Evolutionary conservation across 2,888 invertebrate genomes (phyloP).

Genomic region (Smittia aterrima): DNA sequence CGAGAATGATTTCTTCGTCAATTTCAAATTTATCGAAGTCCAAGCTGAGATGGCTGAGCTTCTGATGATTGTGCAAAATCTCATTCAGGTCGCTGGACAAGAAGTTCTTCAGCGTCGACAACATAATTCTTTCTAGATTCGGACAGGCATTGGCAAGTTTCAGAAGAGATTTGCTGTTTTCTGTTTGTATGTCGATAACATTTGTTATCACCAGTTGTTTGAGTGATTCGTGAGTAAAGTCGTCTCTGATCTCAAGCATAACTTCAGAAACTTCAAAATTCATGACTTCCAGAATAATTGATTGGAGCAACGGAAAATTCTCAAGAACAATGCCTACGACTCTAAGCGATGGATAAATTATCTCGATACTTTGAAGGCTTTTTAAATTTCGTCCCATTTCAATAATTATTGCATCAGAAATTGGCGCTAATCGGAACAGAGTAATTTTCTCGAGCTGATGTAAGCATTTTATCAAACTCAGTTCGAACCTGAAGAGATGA

Average conservation of each 20-base stretch:
- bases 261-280: neutral
- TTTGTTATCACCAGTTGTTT: conserved; percentile 16
- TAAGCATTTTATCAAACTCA: neutral
- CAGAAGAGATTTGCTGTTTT: neutral
- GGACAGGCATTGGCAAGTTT: conserved; percentile 1
- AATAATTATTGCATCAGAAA: neutral
- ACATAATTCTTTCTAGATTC: conserved; percentile 20
- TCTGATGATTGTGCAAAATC: neutral
- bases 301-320: neutral
- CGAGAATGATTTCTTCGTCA: neutral
- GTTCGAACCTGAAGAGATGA: too few species aligned
- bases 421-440: neutral
- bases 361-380: neutral
- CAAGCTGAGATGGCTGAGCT: neutral
- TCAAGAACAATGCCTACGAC: neutral
- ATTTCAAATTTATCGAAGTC: neutral
- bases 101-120: neutral
- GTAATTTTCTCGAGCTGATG: conserved; percentile 6
- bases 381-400: conserved; percentile 11
- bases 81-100: neutral
- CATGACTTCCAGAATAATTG: neutral
- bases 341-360: conserved; percentile 17
- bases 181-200: neutral
- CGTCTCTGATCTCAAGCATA: neutral
- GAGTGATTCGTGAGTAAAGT: neutral